Base-by-base conservation (phyloP, 2,113 vertebrate species). In the Brevimyrus niger region DNA sequence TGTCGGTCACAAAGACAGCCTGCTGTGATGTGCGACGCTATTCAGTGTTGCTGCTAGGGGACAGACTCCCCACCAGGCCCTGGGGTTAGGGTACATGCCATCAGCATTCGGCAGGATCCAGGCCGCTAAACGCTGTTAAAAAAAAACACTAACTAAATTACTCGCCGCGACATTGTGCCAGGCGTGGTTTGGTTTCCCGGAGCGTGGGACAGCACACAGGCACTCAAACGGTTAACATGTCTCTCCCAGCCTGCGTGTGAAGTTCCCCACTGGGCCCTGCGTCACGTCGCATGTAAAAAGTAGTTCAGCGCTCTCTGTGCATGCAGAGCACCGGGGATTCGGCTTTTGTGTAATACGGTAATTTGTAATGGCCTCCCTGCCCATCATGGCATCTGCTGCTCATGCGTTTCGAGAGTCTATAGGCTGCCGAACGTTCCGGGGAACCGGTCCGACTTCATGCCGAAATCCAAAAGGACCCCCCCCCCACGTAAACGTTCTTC, bases 361-460 rank as follows among this genome's bases (percentile, higher is more conserved):
- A 94, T 94, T 94, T 94, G 92, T 93, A 94, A 95, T 93, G 93
- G 92, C 89, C 92, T 85, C 35, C 55, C 92, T 90, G 94, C 94
- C 92, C 91, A 94, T 94, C 95, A 92, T 90, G 93, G 93, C 93
- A 94, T 91, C 93, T 93, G 93, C 93, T 92, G 93, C 94, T 93
- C 93, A 91, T 90, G 91, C 91, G 92, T 93, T 90, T 84, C 38
- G 23, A 88, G 88, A 61, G 76, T 87, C 19, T 3, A 44, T 51
- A 31, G 23, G n/a, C 48, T 17, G 50, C 58, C 0, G 2, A 35
- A 17, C 4, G 65, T 58, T 88, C 58, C 21, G 42, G 47, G 19
- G 82, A 42, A 35, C 4, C 4, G 17, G n/a, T 31, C 19, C 17
- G 35, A 17, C 13, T 87, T 55, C 50, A 27, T 46, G 13, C 19